Percentiles rank a stretch among this genome's conserved stretches.
Conservation (phyloP, 2,113 vertebrate species). For the Vimba vimba region DNA sequence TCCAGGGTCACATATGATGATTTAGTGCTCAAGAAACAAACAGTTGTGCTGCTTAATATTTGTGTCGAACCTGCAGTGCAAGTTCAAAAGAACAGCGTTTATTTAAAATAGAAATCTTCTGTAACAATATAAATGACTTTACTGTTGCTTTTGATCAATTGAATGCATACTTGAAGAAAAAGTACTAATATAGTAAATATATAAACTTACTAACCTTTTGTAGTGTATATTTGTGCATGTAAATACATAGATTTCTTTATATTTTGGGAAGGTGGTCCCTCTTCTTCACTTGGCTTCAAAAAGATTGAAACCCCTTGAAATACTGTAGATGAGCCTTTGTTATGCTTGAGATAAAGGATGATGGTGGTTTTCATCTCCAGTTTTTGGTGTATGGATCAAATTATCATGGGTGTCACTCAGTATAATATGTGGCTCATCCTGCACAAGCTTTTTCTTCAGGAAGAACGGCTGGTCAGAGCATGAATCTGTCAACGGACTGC, state of each 20-base stretch:
- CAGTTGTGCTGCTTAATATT: not conserved
- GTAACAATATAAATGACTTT: not conserved
- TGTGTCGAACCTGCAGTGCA: not conserved
- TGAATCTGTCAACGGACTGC: conserved; percentile 55
- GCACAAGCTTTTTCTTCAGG: conserved; percentile 61
- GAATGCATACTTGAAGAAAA: not conserved
- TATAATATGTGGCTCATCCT: conserved; percentile 40
- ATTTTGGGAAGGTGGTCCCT: not conserved
- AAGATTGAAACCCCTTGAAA: not conserved
- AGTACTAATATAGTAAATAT: not conserved
- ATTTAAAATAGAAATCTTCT: not conserved
- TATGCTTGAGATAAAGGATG: conserved; percentile 19
- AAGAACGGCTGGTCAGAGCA: conserved; percentile 65
- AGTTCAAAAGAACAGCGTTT: not conserved
- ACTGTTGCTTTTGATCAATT: not conserved
- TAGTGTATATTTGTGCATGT: not conserved
- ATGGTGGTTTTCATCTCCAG: conserved; percentile 28
- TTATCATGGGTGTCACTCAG: conserved; percentile 43
- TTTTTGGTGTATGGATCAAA: conserved; percentile 51
- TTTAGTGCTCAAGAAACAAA: not conserved
- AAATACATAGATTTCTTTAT: not conserved
- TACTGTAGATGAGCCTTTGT: not conserved
- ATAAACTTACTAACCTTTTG: too few species aligned
- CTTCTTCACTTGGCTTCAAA: not conserved
- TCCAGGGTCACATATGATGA: not conserved